Evolutionary conservation across 2,797 vertebrate species (phyloP), one percentile per base, ranked within the genome.

Genomic region (Rallus crepitans): DNA sequence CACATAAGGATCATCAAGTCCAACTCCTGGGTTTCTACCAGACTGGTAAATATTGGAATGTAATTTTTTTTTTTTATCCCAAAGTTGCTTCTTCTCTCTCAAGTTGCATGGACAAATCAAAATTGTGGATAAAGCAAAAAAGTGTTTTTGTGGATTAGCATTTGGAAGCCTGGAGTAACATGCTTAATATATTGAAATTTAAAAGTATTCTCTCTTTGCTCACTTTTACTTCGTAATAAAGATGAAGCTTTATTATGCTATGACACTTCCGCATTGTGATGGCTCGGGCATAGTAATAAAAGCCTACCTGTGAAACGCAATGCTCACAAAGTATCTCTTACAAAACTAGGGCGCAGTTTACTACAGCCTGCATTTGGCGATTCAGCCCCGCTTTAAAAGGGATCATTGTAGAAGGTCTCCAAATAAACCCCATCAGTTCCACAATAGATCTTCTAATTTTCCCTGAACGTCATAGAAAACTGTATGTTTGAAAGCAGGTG

Each of bases 401-500:
- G 90, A 96, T 90, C 90, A 72, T 86, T 95, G 89, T 90, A 85
- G 28, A 89, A 97, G 94, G 87, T 48, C 81, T 83, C 63, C 18
- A 53, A 55, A 83, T 94, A 97, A 94, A 96, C 10, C 42, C 47
- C 23, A 94, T 69, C 55, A 20, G 60, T 86, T 93, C 93, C 79
- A 89, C 88, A 94, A 93, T 31, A 94, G 78, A 95, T 91, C 95
- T 94, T 97, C 96, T 97, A 95, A 97, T 98, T 97, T 96, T 95
- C 93, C 96, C 87, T 70, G 87, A 88, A 96, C 3, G 92, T 90
- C 87, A 94, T 27, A 91, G 96, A 97, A 97, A 97, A 95, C 95
- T 91, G 87, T 94, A 96, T 23, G 15, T 95, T 90, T 93, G 85
- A 95, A 96, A 97, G 96, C 95, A 97, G 95, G 97, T 96, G 89